A percentile compares a stretch with the other conserved stretches of the same genome.
phyloP scores from a whole-genome alignment of 92 coral and sea anemone species.

The Bergia sp. region DNA sequence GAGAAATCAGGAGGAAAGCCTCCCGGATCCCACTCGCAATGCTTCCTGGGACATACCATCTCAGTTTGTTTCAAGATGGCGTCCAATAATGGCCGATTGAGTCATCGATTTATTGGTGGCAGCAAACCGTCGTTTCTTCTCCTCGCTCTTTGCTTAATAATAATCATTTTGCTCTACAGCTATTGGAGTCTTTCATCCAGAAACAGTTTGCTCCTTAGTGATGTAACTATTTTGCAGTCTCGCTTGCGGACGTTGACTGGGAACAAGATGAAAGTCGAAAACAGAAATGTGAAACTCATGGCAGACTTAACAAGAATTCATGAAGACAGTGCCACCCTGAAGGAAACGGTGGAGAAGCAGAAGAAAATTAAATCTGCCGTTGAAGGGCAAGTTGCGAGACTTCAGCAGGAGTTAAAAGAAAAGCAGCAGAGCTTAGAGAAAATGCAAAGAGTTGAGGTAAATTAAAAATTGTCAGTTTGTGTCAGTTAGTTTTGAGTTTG shows the following conservation, averaged over 20 bases:
- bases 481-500: too few species aligned
- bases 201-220: constrained; percentile 71
- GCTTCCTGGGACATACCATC: constrained; percentile 38
- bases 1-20: too few species aligned
- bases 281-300: constrained; percentile 33
- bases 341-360: background rate
- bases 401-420: background rate
- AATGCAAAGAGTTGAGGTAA: constrained; percentile 33
- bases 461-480: background rate
- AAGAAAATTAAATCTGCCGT: background rate
- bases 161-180: constrained; percentile 76
- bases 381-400: background rate
- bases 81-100: constrained; percentile 61
- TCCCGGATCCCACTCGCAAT: background rate
- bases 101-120: constrained; percentile 50
- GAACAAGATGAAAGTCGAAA: constrained; percentile 59
- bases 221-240: constrained; percentile 71
- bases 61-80: constrained; percentile 55
- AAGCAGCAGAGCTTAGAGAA: constrained; percentile 6
- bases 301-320: background rate
- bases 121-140: constrained; percentile 69
- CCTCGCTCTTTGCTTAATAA: constrained; percentile 67
- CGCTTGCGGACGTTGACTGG: constrained; percentile 67
- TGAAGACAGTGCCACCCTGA: background rate
- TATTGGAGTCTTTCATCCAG: constrained; percentile 92